phyloP scores from a whole-genome alignment of 2,888 invertebrate species.

The Dicycla oo region DNA sequence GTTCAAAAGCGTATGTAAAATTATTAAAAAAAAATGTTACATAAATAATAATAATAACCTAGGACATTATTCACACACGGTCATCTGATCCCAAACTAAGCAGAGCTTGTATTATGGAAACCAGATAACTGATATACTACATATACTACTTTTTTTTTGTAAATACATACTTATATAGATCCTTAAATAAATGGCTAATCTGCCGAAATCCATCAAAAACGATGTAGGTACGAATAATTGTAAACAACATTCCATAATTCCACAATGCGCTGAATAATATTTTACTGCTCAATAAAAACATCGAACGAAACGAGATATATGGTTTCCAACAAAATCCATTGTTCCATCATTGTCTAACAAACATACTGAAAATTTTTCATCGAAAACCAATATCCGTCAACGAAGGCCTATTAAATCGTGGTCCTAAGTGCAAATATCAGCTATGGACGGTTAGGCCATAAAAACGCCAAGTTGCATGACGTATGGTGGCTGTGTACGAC shows the following conservation, averaged over 20 bases:
- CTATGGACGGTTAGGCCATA: slow-evolving; percentile 64
- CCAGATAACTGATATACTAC: too few relatives aligned
- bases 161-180: too few relatives aligned
- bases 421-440: slow-evolving; percentile 65
- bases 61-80: too few relatives aligned
- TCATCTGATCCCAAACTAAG: too few relatives aligned
- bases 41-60: too few relatives aligned
- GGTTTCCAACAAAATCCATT: slow-evolving; percentile 40
- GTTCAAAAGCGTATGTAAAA: not conserved
- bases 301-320: slow-evolving; percentile 40
- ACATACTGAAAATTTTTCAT: slow-evolving; percentile 56
- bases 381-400: slow-evolving; percentile 60
- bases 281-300: slow-evolving; percentile 48
- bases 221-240: slow-evolving; percentile 20
- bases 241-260: slow-evolving; percentile 10
- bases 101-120: too few relatives aligned
- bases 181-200: too few relatives aligned
- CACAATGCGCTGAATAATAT: slow-evolving; percentile 28
- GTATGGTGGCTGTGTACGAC: slow-evolving; percentile 62
- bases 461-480: slow-evolving; percentile 69
- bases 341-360: slow-evolving; percentile 53
- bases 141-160: too few relatives aligned
- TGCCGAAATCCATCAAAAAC: too few relatives aligned
- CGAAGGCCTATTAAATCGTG: slow-evolving; percentile 58
- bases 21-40: not conserved